phyloP scores from a whole-genome alignment of 2,888 invertebrate genomes.

The Eupelmus urozonus region DNA sequence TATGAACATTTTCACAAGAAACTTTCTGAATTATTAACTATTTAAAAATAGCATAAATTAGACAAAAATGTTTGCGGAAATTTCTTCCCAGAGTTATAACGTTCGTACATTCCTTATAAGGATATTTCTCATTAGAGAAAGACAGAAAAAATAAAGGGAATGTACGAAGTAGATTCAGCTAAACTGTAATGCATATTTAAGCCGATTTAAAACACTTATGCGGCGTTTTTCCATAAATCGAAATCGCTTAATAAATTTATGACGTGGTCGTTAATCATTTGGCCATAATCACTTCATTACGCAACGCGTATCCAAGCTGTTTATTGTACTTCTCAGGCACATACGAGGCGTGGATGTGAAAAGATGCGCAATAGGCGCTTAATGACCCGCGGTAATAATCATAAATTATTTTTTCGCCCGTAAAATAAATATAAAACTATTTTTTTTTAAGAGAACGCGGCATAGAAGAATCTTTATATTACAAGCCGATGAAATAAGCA shows the following conservation, averaged over 20 bases:
- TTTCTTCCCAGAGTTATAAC: too few species aligned
- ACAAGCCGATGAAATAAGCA: background rate
- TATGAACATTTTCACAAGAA: too few species aligned
- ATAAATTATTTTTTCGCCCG: conserved; percentile 47
- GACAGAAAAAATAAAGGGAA: background rate
- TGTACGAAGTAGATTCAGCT: conserved; percentile 6
- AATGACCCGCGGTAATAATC: conserved; percentile 31
- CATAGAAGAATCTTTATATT: conserved; percentile 2
- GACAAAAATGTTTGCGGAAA: too few species aligned
- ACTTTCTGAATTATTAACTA: too few species aligned
- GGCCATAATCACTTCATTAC: conserved; percentile 47
- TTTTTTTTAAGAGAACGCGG: background rate
- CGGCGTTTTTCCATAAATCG: conserved; percentile 31
- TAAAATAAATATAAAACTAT: conserved; percentile 9
- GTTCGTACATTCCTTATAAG: too few species aligned
- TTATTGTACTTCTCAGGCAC: conserved; percentile 26
- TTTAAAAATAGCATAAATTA: too few species aligned
- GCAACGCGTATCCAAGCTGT: conserved; percentile 23
- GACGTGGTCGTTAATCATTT: conserved; percentile 43
- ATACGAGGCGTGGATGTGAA: background rate
- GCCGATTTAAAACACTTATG: conserved; percentile 20
- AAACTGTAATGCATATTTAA: conserved; percentile 3
- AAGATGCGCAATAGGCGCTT: conserved; percentile 33
- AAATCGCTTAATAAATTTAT: conserved; percentile 43
- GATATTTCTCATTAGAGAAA: background rate